These are phyloP conservation scores for Halocaridina rubra DNA, from an alignment of 2,888 invertebrate genomes.

Conservation along the genomic window DNA sequence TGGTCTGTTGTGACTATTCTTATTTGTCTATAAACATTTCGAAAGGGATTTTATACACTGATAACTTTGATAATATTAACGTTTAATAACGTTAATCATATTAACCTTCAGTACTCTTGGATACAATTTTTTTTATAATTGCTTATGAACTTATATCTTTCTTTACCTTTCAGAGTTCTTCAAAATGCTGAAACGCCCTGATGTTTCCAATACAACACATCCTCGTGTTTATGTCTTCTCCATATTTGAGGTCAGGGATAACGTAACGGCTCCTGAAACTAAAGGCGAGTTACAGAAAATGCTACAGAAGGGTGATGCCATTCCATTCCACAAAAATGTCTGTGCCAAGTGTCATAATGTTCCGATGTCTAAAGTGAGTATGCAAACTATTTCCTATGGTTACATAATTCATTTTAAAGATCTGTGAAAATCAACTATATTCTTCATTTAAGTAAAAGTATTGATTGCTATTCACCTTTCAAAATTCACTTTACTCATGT, in stretches of 20 bases:
- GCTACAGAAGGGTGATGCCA: conserved; percentile 81
- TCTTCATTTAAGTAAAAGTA: too few relatives aligned
- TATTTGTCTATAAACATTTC: too few relatives aligned
- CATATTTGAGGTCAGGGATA: conserved; percentile 81
- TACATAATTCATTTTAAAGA: neutral
- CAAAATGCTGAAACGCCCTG: conserved; percentile 59
- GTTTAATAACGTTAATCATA: too few relatives aligned
- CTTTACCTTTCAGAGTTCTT: conserved; percentile 44
- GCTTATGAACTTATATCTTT: too few relatives aligned
- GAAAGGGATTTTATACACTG: too few relatives aligned
- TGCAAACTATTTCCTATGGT: neutral
- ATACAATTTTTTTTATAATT: too few relatives aligned
- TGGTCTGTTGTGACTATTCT: too few relatives aligned
- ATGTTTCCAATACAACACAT: conserved; percentile 57
- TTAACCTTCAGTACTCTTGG: too few relatives aligned
- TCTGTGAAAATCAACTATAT: too few relatives aligned
- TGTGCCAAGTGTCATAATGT: conserved; percentile 85
- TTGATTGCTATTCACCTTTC: too few relatives aligned
- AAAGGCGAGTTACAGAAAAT: conserved; percentile 78
- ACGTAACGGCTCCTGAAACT: conserved; percentile 68
- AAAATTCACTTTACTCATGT: too few relatives aligned
- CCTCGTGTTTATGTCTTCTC: conserved; percentile 86
- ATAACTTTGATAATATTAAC: too few relatives aligned
- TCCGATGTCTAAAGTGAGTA: conserved; percentile 73
- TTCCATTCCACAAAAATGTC: conserved; percentile 91